Percentiles rank a stretch among this genome's conserved stretches.
phyloP scores from a whole-genome alignment of 2,113 vertebrate species.

The Australoheros scitulus region DNA sequence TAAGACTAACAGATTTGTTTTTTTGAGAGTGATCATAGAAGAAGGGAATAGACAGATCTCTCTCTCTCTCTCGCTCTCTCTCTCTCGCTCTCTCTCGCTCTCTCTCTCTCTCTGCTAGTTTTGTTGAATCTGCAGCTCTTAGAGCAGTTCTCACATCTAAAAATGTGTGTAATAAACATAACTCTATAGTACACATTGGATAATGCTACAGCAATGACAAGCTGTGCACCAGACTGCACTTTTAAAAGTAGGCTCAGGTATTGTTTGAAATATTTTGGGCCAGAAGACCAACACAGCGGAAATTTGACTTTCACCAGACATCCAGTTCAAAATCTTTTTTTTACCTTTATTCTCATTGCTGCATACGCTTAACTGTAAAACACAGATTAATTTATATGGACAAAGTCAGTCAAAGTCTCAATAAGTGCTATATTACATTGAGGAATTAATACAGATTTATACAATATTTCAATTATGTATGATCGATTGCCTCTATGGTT shows the following conservation, averaged over 20 bases:
- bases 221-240: background rate
- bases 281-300: background rate
- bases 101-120: background rate
- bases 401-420: background rate
- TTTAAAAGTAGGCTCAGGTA: background rate
- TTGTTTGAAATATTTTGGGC: background rate
- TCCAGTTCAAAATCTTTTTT: background rate
- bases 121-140: constrained; percentile 20
- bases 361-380: background rate
- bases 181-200: background rate
- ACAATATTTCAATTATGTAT: background rate
- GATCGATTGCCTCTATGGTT: background rate
- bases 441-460: background rate
- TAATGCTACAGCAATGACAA: background rate
- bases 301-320: background rate
- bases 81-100: too few species aligned
- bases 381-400: background rate
- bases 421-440: background rate
- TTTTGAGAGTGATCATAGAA: background rate
- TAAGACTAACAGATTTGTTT: constrained; percentile 18
- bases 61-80: background rate
- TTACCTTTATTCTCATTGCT: background rate
- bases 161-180: constrained; percentile 34
- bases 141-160: constrained; percentile 31
- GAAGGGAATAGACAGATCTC: background rate